Base-by-base conservation (phyloP, 2,888 invertebrate genomes). In the Aricia artaxerxes region DNA sequence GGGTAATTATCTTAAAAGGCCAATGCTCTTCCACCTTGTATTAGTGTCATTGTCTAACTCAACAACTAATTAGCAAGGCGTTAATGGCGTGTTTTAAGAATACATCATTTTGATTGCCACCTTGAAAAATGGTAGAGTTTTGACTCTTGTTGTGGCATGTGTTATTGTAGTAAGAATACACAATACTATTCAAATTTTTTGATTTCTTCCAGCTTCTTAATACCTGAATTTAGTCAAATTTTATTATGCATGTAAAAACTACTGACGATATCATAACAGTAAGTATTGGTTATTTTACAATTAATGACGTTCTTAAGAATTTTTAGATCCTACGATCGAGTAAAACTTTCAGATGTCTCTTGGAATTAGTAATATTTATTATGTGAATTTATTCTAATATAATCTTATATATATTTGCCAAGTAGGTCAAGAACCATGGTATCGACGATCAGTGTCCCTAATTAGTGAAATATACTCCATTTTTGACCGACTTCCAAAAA, bases 21-120 rank as follows among this genome's bases (percentile, higher is more conserved):
- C 69, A 13, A 35, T 69, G 69, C 69, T 69, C 35, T 24, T 69
- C 69, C 69, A 69, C 69, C 69, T 69, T 38, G 69, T 69, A 35
- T 69, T 38, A 38, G 69, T 69, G 35, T 38, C 13, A 69, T 38
- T 69, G 69, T 69, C 69, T 69, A 69, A 69, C 69, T 4, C 2
- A 69, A 35, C 4, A 35, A 69, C 35, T 69, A 35, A 69, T 69
- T 69, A 69, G 35, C 35, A 69, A 69, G 31, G 9, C 69, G 35
- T 69, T 64, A 64, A 57, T 57, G 4, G 16, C 16, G 13, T 13
- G 57, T 16, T 16, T 49, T 57, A 16, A 57, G 16, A 57, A 57
- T 57, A 57, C 49, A 49, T 49, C 49, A 49, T 49, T 9, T 49
- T 64, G 11, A 60, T 60, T 60, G n/a, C 2, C 60, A 6, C n/a